phyloP scores from a whole-genome alignment of 2,888 invertebrate genomes.

The Tinea pellionella region DNA sequence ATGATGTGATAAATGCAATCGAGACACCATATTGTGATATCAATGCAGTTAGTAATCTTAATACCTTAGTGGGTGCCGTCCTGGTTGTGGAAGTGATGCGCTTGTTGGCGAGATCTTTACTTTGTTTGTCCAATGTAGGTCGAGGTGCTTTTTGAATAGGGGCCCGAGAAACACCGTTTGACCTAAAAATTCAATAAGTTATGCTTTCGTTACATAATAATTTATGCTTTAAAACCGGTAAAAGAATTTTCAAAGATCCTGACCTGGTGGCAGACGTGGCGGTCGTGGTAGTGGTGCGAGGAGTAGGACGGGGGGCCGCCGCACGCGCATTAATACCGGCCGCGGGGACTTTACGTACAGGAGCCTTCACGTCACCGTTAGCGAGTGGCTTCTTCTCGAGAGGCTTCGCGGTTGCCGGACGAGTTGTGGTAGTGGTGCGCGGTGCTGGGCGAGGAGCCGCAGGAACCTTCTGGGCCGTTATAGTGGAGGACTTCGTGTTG shows the following conservation, averaged over 20 bases:
- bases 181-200: not conserved
- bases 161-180: slow-evolving; percentile 13
- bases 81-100: slow-evolving; percentile 68
- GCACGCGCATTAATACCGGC: slow-evolving; percentile 19
- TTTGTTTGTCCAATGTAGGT: slow-evolving; percentile 64
- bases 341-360: slow-evolving; percentile 23
- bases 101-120: slow-evolving; percentile 78
- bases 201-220: too few relatives aligned
- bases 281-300: slow-evolving; percentile 17
- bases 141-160: slow-evolving; percentile 18
- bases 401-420: slow-evolving; percentile 26
- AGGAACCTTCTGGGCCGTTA: slow-evolving; percentile 19
- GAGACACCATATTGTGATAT: slow-evolving; percentile 21
- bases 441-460: slow-evolving; percentile 19
- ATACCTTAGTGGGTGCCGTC: slow-evolving; percentile 48
- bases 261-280: slow-evolving; percentile 18
- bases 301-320: slow-evolving; percentile 17
- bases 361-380: slow-evolving; percentile 66
- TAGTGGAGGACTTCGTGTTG: slow-evolving; percentile 16
- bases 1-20: not conserved
- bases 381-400: slow-evolving; percentile 63
- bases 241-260: not conserved
- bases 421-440: slow-evolving; percentile 28
- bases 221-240: too few relatives aligned
- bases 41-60: too few relatives aligned